Evolutionary conservation across 64 coral and sea anemone species (phyloP), one percentile per base, ranked within the genome.

Genomic region (Montipora cactus): DNA sequence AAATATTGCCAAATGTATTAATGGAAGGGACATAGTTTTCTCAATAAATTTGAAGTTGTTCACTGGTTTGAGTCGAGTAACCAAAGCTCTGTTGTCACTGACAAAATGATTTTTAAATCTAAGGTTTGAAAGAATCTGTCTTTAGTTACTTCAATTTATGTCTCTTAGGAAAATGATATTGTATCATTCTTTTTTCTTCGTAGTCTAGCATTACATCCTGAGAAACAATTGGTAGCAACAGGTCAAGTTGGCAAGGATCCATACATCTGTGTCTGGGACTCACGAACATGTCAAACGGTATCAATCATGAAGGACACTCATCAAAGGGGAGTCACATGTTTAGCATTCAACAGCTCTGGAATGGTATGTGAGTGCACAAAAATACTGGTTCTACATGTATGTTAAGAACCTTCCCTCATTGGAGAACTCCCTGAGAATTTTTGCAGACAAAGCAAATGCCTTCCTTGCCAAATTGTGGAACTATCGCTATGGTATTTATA

Each of bases 261-360:
- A 44, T 99, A 96, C 21, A 93, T 99, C n/a, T 99, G 98, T 95
- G 89, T 99, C 59, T 99, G 98, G 98, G 98, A 99, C 52, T 79
- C 98, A 79, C 87, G 87, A 44, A 92, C 83, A 57, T 78, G 91
- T 84, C 88, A 99, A 74, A 99, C 95, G 22, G 95, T 91, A 6
- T 99, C 98, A 2, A 99, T 99, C 78, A 53, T 99, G 58, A 99
- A 99, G 78, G 98, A 99, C 85, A 89, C 94, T 5, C 98, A 96
- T 74, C 98, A 99, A 46, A 83, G 98, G 84, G 98, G 98, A 67
- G 76, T 99, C 47, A 96, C 98, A 44, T 96, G 95, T 55, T 79
- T 99, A 67, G 98, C 95, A 75, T 99, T 99, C 79, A 99, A 96
- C 88, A 91, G 71, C 68, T 78, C 98, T 85, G 98, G 98, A 67